Evolutionary conservation across 2,113 vertebrate genomes (phyloP).

Genomic region (Podiceps cristatus): DNA sequence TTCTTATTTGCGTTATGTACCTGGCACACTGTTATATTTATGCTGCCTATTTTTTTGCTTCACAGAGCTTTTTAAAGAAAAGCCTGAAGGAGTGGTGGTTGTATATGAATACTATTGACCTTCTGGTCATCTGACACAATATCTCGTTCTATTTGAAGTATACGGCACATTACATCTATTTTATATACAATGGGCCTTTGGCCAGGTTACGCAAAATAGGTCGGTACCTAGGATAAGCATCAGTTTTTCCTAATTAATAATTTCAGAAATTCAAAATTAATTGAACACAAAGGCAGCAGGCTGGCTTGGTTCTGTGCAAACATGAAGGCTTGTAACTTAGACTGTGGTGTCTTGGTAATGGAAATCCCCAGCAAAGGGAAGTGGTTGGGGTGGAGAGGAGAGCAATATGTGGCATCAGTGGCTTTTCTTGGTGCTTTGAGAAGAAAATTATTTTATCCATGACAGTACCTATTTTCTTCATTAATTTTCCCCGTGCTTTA

Average conservation of each 20-base stretch:
- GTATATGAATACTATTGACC: background rate
- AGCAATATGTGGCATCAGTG: background rate
- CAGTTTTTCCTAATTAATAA: background rate
- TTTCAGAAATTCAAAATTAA: background rate
- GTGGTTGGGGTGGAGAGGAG: background rate
- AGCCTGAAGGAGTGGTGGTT: background rate
- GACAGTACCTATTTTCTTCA: background rate
- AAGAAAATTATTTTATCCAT: background rate
- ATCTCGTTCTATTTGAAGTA: background rate
- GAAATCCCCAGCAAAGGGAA: background rate
- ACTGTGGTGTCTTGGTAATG: background rate
- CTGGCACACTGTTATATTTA: background rate
- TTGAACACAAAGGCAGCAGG: background rate
- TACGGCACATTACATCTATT: background rate
- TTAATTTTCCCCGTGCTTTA: background rate
- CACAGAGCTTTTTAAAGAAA: background rate
- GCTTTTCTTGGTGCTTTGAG: background rate
- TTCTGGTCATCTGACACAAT: background rate
- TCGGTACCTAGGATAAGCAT: background rate
- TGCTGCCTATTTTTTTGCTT: background rate
- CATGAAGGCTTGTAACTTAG: background rate
- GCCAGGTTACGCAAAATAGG: background rate
- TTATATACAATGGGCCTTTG: background rate
- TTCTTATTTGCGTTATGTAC: background rate
- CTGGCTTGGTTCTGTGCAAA: background rate